Evolutionary conservation across 2,888 invertebrate species (phyloP).

Genomic region (Thecophora atra): DNA sequence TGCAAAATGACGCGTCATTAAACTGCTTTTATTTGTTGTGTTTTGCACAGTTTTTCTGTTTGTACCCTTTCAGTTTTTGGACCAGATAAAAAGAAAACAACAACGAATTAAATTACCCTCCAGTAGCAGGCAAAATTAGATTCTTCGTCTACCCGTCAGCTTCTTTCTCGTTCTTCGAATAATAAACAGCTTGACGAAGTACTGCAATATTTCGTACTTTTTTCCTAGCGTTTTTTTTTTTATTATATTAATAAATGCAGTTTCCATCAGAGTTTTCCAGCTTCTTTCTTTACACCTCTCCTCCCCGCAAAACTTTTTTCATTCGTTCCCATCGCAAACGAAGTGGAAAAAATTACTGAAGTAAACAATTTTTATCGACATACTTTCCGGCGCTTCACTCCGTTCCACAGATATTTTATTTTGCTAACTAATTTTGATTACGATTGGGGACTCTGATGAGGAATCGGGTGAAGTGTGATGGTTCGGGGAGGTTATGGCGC

Average conservation of each 20-base stretch:
- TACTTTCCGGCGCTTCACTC: neutral
- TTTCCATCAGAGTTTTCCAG: no score
- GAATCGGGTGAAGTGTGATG: no score
- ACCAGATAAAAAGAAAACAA: no score
- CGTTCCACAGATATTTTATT: neutral
- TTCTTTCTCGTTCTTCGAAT: neutral
- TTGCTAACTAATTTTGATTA: neutral
- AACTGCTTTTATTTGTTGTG: no score
- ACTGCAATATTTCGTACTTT: neutral
- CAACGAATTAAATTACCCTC: no score
- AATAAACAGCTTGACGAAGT: slow-evolving; percentile 5
- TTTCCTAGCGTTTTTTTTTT: neutral
- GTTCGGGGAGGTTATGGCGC: no score
- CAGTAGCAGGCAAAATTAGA: no score
- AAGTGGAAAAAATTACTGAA: neutral
- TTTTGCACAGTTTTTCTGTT: no score
- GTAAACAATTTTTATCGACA: slow-evolving; percentile 5
- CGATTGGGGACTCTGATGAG: neutral
- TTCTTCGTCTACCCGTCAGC: no score
- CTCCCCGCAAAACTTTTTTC: neutral
- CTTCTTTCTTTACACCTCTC: no score
- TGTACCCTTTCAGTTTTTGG: no score
- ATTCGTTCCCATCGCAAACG: neutral
- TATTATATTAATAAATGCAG: neutral
- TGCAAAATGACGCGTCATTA: no score